These are phyloP conservation scores for Lasiommata megera DNA, from an alignment of 2,888 invertebrate species.

Conservation along the genomic window DNA sequence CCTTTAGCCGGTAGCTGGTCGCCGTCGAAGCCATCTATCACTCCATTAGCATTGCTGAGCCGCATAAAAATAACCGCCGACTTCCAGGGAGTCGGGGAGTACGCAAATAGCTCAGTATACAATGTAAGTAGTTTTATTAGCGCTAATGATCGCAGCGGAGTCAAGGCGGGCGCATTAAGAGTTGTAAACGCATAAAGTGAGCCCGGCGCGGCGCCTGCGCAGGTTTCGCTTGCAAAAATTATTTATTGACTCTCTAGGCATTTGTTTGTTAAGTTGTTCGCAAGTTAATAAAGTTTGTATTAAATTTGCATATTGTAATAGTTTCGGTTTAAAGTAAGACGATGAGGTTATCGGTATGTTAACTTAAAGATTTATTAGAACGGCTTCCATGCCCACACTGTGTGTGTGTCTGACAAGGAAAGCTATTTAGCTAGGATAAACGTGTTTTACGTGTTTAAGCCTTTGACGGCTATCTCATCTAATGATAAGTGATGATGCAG, in stretches of 20 bases:
- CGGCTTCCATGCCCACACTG: no score
- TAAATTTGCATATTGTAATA: neutral
- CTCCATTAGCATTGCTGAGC: constrained; percentile 1
- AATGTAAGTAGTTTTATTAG: constrained; percentile 45
- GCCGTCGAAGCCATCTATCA: no score
- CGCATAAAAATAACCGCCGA: neutral
- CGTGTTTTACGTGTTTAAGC: no score
- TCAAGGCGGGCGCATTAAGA: constrained; percentile 53
- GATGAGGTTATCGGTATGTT: no score
- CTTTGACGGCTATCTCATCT: no score
- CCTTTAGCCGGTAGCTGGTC: no score
- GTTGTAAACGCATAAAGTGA: constrained; percentile 58
- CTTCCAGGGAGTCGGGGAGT: neutral
- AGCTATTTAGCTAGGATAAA: no score
- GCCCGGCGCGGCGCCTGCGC: neutral
- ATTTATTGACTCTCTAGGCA: neutral
- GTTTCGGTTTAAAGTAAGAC: no score
- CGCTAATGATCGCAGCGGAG: constrained; percentile 31
- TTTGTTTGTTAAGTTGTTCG: neutral
- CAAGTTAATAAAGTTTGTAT: neutral
- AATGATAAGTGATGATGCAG: no score
- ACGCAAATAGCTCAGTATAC: constrained; percentile 25
- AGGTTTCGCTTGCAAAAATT: neutral
- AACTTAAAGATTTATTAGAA: no score
- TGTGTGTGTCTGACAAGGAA: no score